Conservation (phyloP, 2,888 invertebrate genomes). For the Tipula confusa region DNA sequence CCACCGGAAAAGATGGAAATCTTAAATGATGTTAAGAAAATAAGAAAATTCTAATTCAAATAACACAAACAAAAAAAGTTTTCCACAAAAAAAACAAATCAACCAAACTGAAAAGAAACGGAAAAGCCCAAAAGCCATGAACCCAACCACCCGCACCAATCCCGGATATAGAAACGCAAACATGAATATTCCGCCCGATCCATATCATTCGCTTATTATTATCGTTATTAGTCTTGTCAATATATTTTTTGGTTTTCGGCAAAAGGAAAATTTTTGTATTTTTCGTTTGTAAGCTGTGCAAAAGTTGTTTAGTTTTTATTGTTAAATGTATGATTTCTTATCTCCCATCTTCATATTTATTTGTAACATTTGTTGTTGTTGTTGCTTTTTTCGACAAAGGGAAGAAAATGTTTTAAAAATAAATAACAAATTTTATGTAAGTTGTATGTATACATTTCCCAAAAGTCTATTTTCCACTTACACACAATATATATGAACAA, state of each 20-base stretch:
- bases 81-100: background rate
- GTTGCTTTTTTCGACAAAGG: background rate
- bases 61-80: background rate
- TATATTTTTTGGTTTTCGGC: background rate
- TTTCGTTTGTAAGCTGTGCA: background rate
- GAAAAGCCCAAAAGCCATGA: background rate
- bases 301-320: background rate
- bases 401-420: background rate
- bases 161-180: background rate
- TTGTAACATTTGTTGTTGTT: background rate
- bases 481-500: background rate
- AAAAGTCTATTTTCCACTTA: background rate
- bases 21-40: background rate
- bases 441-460: background rate
- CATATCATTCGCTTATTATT: slow-evolving; percentile 20
- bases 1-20: background rate
- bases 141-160: background rate
- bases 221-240: background rate
- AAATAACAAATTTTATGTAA: background rate
- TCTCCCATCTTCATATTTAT: background rate
- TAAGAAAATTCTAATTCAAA: background rate
- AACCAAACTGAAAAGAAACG: background rate
- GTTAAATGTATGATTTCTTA: background rate
- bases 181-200: background rate
- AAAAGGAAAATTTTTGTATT: background rate